phyloP scores from a whole-genome alignment of 2,113 vertebrate species.

The Nothocercus nigrocapillus region DNA sequence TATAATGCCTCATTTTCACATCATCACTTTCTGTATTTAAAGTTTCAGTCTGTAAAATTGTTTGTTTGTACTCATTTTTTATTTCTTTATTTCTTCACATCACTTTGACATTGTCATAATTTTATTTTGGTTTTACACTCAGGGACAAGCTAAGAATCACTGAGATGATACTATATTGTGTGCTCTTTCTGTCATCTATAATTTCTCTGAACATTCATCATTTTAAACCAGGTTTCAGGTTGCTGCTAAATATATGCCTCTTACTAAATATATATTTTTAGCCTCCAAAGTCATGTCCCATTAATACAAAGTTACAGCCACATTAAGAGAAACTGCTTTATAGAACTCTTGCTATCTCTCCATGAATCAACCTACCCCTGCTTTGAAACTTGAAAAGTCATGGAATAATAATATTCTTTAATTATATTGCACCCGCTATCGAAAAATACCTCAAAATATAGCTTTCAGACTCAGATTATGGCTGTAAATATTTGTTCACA shows the following conservation, averaged over 20 bases:
- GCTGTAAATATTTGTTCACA: neutral
- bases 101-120: neutral
- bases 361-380: neutral
- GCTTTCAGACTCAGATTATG: neutral
- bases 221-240: neutral
- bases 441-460: neutral
- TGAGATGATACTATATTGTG: neutral
- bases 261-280: neutral
- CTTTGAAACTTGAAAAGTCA: neutral
- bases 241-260: constrained; percentile 9
- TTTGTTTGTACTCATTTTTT: neutral
- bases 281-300: neutral
- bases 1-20: neutral
- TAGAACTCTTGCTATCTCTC: neutral
- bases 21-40: neutral
- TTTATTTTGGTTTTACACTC: constrained; percentile 30
- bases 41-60: neutral
- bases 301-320: neutral
- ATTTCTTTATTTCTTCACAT: neutral
- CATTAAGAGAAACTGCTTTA: neutral
- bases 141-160: constrained; percentile 3
- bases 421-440: neutral
- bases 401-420: neutral
- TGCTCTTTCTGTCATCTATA: constrained; percentile 46
- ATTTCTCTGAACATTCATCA: constrained; percentile 52